phyloP scores from a whole-genome alignment of 2,888 invertebrate genomes.

The Drosophila atroscutellata region DNA sequence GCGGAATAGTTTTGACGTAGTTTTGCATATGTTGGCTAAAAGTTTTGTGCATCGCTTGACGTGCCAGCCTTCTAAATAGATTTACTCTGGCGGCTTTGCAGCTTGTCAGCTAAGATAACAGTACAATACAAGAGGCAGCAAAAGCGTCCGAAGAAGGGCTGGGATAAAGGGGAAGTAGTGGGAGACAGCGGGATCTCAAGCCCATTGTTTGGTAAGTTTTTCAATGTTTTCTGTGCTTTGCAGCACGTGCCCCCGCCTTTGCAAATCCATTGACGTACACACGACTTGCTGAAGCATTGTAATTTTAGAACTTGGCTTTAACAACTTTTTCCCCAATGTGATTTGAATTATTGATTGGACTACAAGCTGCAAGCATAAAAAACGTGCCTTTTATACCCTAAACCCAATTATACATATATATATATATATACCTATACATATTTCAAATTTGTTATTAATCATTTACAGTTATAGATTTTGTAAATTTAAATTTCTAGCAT shows the following conservation, averaged over 20 bases:
- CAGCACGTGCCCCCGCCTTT: conserved; percentile 33
- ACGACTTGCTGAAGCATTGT: not conserved
- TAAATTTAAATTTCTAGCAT: not conserved
- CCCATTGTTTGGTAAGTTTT: conserved; percentile 51
- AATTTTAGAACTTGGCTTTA: conserved; percentile 25
- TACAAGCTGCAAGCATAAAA: not conserved
- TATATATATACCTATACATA: not conserved
- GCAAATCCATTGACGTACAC: conserved; percentile 17
- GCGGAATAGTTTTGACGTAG: conserved; percentile 66
- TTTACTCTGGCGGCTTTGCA: conserved; percentile 48
- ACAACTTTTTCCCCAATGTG: conserved; percentile 24
- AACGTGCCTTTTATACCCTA: not conserved
- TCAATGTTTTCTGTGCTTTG: conserved; percentile 29
- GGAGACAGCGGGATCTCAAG: not conserved
- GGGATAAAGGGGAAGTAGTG: not conserved
- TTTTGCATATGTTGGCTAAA: conserved; percentile 64
- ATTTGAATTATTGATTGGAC: conserved; percentile 12
- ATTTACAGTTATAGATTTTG: not conserved
- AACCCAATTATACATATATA: not conserved
- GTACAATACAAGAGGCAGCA: conserved; percentile 8
- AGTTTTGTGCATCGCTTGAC: conserved; percentile 52
- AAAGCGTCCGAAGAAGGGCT: not conserved
- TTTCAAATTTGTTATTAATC: not conserved
- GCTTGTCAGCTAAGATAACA: conserved; percentile 60
- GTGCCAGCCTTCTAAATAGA: conserved; percentile 48